Evolutionary conservation across 2,797 vertebrate species (phyloP).

Genomic region (Hoplostethus mediterraneus): DNA sequence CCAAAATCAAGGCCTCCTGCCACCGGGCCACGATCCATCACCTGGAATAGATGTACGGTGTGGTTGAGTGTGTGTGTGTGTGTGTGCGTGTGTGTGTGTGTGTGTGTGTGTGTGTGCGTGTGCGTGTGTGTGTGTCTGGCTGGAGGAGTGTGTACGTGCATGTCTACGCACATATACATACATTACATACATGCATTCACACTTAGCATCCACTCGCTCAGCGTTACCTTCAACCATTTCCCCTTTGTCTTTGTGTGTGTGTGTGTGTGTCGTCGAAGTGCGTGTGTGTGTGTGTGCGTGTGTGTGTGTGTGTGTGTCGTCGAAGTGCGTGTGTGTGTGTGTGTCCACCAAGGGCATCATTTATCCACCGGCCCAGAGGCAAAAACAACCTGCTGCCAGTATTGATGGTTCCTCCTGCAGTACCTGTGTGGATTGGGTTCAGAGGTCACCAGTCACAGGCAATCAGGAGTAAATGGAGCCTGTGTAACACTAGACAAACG

Average conservation of each 20-base stretch:
- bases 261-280: conserved; percentile 22
- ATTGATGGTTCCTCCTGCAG: conserved; percentile 79
- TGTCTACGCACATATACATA: too few species aligned
- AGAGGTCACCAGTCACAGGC: conserved; percentile 81
- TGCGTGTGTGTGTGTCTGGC: conserved; percentile 18
- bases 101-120: conserved; percentile 26
- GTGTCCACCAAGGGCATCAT: conserved; percentile 79
- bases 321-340: conserved; percentile 26
- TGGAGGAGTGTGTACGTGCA: conserved; percentile 7
- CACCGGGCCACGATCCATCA: conserved; percentile 74
- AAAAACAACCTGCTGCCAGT: conserved; percentile 84
- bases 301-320: conserved; percentile 40
- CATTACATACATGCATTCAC: conserved; percentile 1
- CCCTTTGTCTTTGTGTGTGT: conserved; percentile 6
- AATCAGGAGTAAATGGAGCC: conserved; percentile 86
- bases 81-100: conserved; percentile 26
- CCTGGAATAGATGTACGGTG: conserved; percentile 35
- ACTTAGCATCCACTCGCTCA: background rate
- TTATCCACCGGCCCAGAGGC: conserved; percentile 80
- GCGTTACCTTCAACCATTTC: background rate
- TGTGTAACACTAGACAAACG: conserved; percentile 81
- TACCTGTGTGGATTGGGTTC: conserved; percentile 83
- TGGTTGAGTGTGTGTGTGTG: conserved; percentile 15
- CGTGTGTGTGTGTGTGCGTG: conserved; percentile 14
- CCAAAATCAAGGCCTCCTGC: conserved; percentile 76